Percentiles rank a stretch among this genome's conserved stretches.
phyloP scores from a whole-genome alignment of 2,113 vertebrate species.

The Elaphurus davidianus region DNA sequence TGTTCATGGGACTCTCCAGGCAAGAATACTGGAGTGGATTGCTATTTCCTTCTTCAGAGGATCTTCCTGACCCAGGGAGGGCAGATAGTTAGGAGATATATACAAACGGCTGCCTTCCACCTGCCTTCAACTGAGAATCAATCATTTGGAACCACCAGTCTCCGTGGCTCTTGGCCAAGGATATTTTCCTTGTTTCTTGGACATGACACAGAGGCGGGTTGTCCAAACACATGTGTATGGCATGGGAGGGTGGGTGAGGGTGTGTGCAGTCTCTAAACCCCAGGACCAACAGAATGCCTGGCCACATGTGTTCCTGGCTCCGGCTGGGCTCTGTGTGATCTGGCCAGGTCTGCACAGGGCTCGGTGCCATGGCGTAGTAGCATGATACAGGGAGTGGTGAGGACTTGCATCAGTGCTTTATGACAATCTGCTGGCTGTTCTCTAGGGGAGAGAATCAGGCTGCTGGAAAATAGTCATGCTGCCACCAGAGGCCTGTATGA shows the following conservation, averaged over 20 bases:
- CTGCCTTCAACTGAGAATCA: not conserved
- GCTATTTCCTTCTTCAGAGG: not conserved
- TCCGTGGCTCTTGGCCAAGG: not conserved
- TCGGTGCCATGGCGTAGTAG: not conserved
- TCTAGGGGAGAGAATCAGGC: constrained; percentile 27
- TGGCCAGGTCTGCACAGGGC: not conserved
- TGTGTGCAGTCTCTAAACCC: not conserved
- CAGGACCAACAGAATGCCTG: not conserved
- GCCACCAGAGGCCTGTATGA: not conserved
- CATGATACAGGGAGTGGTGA: not conserved
- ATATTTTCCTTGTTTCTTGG: not conserved
- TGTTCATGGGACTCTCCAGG: not conserved
- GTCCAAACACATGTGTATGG: not conserved
- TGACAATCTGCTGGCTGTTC: constrained; percentile 57
- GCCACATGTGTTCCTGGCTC: constrained; percentile 35
- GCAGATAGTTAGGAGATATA: not conserved
- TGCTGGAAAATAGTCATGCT: constrained; percentile 4
- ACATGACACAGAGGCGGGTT: not conserved
- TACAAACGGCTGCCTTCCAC: not conserved
- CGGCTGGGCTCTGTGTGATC: not conserved
- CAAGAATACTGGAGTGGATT: not conserved
- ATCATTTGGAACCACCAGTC: not conserved
- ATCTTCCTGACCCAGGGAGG: not conserved
- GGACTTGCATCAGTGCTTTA: constrained; percentile 34
- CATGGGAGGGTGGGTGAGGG: not conserved